Base-by-base conservation (phyloP, 2,888 invertebrate genomes). In the Nomada lathburiana region DNA sequence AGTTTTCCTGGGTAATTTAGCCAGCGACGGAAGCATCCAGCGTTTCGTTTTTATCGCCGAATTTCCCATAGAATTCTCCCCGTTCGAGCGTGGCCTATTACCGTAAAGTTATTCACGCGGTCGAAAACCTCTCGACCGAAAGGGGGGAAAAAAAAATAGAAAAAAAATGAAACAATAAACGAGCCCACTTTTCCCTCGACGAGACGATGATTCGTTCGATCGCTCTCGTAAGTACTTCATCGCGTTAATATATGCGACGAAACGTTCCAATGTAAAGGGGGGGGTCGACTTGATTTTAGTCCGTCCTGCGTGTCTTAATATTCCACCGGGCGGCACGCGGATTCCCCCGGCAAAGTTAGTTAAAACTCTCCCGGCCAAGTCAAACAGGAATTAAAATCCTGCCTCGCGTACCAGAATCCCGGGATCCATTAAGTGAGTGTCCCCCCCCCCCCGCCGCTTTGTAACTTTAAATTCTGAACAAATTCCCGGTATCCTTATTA, bases 81-180 rank as follows among this genome's bases (percentile, higher is more conserved):
- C 62, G 64, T 78, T 74, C 80, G 78, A 88, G 79, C 73, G 42
- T 69, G 26, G 44, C 78, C 79, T 80, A 85, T 88, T 88, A 88
- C 70, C 87, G 80, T 88, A 88, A 87, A 88, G 68, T 88, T 88
- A 87, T 88, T 88, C 84, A 83, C 86, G 83, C 80, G 42, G 26
- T 26, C 20, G 20, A 72, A 55, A 67, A 53, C 20, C 4, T 2
- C 4, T 52, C n/a, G 44, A 9, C 10, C 5, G 0, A 11, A n/a
- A 0, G 26, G 9, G n/a, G 26, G 4, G 16, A 52, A 60, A 68
- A 69, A 36, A 69, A 53, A 53, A 68, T 26, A 47, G 13, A 9
- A 62, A 63, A 63, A 47, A 23, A 59, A 44, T 62, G 36, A 53
- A 69, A 36, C 13, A n/a, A 50, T 10, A 11, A 36, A 23, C 67